Conservation (phyloP, 2,888 invertebrate genomes). For the Agrotis puta region DNA sequence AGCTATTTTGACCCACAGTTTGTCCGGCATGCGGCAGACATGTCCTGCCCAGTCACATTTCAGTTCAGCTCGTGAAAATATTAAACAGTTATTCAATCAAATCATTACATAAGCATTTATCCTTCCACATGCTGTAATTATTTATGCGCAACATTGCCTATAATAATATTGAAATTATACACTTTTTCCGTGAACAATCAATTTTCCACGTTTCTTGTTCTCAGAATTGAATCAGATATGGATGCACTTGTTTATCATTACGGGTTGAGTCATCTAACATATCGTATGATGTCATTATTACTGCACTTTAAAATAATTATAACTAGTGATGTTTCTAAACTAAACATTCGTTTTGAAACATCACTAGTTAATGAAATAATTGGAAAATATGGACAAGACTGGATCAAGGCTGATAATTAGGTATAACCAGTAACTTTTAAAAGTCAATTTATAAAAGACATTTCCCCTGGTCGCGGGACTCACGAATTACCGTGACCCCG, state of each 20-base stretch:
- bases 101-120: constrained; percentile 2
- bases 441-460: too few species aligned
- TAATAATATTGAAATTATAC: constrained; percentile 25
- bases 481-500: too few species aligned
- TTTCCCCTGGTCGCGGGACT: too few species aligned
- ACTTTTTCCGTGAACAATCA: constrained; percentile 42
- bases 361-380: too few species aligned
- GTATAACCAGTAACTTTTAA: too few species aligned
- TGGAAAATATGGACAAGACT: too few species aligned
- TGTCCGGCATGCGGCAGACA: too few species aligned
- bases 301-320: neutral
- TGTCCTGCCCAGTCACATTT: too few species aligned
- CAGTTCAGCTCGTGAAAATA: too few species aligned
- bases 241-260: constrained; percentile 39
- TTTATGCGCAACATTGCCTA: neutral
- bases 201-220: constrained; percentile 40
- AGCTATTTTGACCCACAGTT: too few species aligned
- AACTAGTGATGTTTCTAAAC: too few species aligned
- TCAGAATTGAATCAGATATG: constrained; percentile 36
- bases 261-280: constrained; percentile 30
- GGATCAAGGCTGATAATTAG: too few species aligned
- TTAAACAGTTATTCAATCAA: neutral
- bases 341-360: neutral
- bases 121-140: neutral
- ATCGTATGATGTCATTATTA: constrained; percentile 49